A percentile compares a stretch with the other conserved stretches of the same genome.
Conservation (phyloP, 2,888 invertebrate genomes). For the Drosophila percnosoma region DNA sequence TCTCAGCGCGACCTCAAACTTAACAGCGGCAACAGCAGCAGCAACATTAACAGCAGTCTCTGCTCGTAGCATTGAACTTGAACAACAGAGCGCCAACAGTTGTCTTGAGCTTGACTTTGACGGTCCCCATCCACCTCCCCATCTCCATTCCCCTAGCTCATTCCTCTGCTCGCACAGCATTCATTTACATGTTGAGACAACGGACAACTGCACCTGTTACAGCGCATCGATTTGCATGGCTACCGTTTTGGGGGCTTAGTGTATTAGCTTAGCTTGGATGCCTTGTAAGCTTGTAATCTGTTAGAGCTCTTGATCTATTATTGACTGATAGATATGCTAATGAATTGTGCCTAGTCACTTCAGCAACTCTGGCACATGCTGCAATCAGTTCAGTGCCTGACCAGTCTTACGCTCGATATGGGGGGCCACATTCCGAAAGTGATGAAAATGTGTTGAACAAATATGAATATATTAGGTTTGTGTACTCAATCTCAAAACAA, state of each 20-base stretch:
- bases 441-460: conserved; percentile 25
- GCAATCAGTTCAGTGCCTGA: conserved; percentile 45
- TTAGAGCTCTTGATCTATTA: conserved; percentile 39
- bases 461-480: conserved; percentile 12
- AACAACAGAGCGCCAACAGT: conserved; percentile 54
- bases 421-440: conserved; percentile 5
- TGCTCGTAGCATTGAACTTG: conserved; percentile 71
- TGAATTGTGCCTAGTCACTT: conserved; percentile 48
- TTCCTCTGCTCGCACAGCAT: conserved; percentile 1
- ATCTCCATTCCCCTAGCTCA: no score
- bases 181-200: conserved; percentile 46
- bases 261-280: conserved; percentile 25
- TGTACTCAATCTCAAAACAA: background rate
- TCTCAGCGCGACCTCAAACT: conserved; percentile 25
- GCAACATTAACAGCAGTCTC: conserved; percentile 47
- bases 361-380: conserved; percentile 33
- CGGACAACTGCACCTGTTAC: conserved; percentile 73
- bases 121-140: background rate
- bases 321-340: conserved; percentile 59
- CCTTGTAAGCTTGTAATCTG: conserved; percentile 44
- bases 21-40: conserved; percentile 42
- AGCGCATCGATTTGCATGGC: conserved; percentile 65
- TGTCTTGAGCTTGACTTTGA: conserved; percentile 16
- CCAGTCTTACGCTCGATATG: conserved; percentile 31
- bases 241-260: conserved; percentile 47